Conservation (phyloP, 2,888 invertebrate species). For the Chironomus tentans region DNA sequence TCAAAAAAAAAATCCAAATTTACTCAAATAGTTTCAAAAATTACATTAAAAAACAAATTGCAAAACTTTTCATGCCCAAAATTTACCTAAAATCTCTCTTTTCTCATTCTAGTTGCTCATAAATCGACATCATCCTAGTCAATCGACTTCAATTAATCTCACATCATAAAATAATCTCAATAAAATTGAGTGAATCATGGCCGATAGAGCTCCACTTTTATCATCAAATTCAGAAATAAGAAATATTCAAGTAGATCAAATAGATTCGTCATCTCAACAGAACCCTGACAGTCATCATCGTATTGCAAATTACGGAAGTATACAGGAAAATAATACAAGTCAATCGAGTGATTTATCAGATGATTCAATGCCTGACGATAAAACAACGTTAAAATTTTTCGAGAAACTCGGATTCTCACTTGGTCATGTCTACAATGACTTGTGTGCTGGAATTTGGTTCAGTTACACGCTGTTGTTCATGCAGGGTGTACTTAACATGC, state of each 20-base stretch:
- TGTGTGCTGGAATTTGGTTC: slow-evolving; percentile 96
- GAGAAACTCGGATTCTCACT: slow-evolving; percentile 52
- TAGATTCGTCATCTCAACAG: too few species aligned
- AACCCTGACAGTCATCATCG: too few species aligned
- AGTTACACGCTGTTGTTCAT: slow-evolving; percentile 84
- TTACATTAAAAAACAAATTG: not conserved
- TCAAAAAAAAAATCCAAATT: too few species aligned
- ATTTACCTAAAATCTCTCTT: not conserved
- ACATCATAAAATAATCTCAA: not conserved
- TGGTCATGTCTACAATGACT: slow-evolving; percentile 87
- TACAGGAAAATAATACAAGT: not conserved
- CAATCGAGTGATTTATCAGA: not conserved
- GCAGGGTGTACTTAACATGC: slow-evolving; percentile 51
- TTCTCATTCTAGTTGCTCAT: not conserved
- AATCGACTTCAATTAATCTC: not conserved
- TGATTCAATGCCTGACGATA: slow-evolving; percentile 7
- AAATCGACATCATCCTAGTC: not conserved
- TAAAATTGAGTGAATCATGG: not conserved
- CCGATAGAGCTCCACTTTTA: slow-evolving; percentile 6
- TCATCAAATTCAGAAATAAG: not conserved
- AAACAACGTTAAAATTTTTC: slow-evolving; percentile 29
- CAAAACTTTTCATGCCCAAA: not conserved
- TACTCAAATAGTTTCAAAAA: too few species aligned
- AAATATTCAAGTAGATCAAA: not conserved
- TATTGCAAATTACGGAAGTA: slow-evolving; percentile 17